Percentiles rank a stretch among this genome's conserved stretches.
phyloP scores from a whole-genome alignment of 1,140 invertebrate genomes.

The Cecropterus lyciades region DNA sequence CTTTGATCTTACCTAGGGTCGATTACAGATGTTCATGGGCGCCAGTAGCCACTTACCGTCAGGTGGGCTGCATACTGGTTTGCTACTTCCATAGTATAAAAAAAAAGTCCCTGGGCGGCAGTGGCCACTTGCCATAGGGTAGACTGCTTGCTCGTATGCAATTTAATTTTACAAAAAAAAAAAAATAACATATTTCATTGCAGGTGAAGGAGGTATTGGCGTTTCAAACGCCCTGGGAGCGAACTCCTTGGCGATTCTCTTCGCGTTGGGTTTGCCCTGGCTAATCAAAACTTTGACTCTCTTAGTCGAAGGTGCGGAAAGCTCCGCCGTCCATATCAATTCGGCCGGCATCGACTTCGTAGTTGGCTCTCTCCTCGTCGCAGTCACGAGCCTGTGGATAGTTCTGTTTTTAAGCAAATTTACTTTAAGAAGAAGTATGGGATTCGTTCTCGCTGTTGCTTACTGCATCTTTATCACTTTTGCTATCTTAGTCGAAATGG shows the following conservation, averaged over 20 bases:
- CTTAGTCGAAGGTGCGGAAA: conserved; percentile 69
- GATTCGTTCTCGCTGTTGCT: conserved; percentile 84
- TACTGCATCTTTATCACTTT: conserved; percentile 87
- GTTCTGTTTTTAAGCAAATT: conserved; percentile 85
- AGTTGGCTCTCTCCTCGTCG: conserved; percentile 86
- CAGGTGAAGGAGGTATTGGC: conserved; percentile 93
- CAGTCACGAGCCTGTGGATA: conserved; percentile 85
- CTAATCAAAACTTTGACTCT: conserved; percentile 89
- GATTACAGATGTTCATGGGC: too few relatives aligned
- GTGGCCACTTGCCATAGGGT: too few relatives aligned
- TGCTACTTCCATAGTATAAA: too few relatives aligned
- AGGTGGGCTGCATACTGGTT: too few relatives aligned
- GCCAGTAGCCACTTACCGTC: too few relatives aligned
- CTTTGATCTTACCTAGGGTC: too few relatives aligned
- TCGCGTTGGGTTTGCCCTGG: conserved; percentile 95
- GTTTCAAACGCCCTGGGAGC: conserved; percentile 94
- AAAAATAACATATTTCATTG: too few relatives aligned
- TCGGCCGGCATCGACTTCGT: conserved; percentile 87
- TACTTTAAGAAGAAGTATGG: conserved; percentile 85
- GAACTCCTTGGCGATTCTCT: conserved; percentile 93
- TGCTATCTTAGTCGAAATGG: conserved; percentile 78
- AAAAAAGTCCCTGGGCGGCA: too few relatives aligned
- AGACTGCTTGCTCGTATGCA: too few relatives aligned
- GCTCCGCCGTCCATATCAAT: conserved; percentile 79
- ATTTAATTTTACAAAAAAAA: too few relatives aligned